Evolutionary conservation across 2,888 invertebrate genomes (phyloP).

Genomic region (Thera obeliscata): DNA sequence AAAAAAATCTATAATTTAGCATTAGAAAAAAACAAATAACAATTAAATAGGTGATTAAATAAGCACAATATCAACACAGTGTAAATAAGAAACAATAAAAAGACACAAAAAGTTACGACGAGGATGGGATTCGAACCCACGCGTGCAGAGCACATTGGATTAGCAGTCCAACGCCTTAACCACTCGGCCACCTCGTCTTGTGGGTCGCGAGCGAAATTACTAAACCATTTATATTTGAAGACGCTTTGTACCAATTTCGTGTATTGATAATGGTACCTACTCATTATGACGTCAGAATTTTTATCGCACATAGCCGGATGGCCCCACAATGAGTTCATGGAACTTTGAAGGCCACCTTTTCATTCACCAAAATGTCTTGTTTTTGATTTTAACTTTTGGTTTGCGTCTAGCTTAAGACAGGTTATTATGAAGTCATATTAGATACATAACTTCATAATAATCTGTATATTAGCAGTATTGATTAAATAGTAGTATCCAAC

Average conservation of each 20-base stretch:
- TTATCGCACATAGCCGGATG: conserved; percentile 25
- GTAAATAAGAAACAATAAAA: conserved; percentile 13
- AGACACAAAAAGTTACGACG: conserved; percentile 78
- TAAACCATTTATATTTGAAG: background rate
- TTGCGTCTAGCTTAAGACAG: too few relatives aligned
- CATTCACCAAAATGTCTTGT: background rate
- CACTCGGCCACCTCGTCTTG: conserved; percentile 93
- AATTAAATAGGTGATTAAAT: too few relatives aligned
- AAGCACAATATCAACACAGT: too few relatives aligned
- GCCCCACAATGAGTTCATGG: conserved; percentile 19
- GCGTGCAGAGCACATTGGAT: conserved; percentile 94
- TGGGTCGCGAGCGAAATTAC: conserved; percentile 48
- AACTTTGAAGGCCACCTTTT: conserved; percentile 29
- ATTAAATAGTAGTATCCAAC: too few relatives aligned
- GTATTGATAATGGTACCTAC: conserved; percentile 23
- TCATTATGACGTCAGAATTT: conserved; percentile 26
- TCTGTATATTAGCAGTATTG: too few relatives aligned
- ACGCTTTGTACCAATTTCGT: background rate
- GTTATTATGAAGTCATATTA: too few relatives aligned
- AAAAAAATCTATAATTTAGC: background rate
- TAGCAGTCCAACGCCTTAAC: conserved; percentile 94
- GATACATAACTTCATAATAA: too few relatives aligned
- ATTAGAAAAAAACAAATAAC: background rate
- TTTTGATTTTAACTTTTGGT: background rate
- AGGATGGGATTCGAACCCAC: conserved; percentile 94